A percentile compares a stretch with the other conserved stretches of the same genome.
These are phyloP conservation scores for Pteropus rufus DNA, from an alignment of 2,797 vertebrate species.

Conservation along the genomic window DNA sequence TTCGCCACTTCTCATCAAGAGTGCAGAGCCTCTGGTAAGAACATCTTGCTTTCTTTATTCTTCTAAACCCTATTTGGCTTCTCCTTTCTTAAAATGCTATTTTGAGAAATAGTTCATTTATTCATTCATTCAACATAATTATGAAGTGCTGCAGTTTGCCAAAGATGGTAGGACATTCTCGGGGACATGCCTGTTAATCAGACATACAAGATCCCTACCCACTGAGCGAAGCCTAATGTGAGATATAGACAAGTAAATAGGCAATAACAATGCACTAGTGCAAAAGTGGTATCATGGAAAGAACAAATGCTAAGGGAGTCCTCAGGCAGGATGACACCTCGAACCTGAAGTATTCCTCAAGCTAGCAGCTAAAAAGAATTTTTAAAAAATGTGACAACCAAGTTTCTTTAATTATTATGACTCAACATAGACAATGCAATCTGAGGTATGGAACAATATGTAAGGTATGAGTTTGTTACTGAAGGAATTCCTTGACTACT, in stretches of 20 bases:
- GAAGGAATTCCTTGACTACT: neutral
- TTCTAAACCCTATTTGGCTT: conserved; percentile 44
- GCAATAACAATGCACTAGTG: neutral
- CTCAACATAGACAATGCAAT: neutral
- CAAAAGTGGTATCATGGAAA: neutral
- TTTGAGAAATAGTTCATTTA: conserved; percentile 10
- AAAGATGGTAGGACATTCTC: neutral
- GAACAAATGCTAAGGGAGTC: neutral
- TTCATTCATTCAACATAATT: conserved; percentile 27
- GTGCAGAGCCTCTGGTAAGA: neutral
- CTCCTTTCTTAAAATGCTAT: neutral
- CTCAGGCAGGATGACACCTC: neutral
- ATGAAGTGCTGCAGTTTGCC: conserved; percentile 8
- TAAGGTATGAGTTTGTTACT: neutral
- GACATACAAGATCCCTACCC: neutral
- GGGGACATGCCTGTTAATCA: conserved; percentile 37
- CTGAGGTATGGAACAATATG: neutral
- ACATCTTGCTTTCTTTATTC: neutral
- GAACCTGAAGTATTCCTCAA: neutral
- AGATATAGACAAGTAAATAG: neutral
- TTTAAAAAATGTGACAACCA: neutral
- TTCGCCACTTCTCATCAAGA: neutral
- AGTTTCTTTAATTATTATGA: neutral
- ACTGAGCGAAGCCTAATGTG: neutral
- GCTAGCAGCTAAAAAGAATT: neutral